Evolutionary conservation across 2,797 vertebrate species (phyloP).

Genomic region (Threskiornis aethiopicus): DNA sequence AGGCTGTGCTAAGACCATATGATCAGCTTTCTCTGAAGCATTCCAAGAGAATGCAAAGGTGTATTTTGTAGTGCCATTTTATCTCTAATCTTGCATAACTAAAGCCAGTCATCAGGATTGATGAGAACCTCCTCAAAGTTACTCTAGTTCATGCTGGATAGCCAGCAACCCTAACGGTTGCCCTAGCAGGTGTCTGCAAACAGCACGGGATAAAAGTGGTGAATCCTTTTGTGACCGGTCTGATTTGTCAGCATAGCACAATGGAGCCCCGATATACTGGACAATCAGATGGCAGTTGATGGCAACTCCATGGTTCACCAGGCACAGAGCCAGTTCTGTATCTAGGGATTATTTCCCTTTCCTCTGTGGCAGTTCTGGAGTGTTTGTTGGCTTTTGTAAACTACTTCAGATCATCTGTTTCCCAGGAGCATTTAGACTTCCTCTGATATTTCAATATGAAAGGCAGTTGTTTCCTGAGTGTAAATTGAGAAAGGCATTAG

Average conservation of each 20-base stretch:
- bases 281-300: neutral
- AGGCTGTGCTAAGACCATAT: neutral
- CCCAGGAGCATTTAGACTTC: constrained; percentile 23
- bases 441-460: constrained; percentile 55
- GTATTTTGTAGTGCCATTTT: neutral
- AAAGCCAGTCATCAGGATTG: neutral
- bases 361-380: neutral
- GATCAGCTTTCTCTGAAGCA: neutral
- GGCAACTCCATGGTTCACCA: neutral
- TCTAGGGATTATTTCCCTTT: constrained; percentile 26
- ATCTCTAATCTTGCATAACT: neutral
- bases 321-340: neutral
- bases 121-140: neutral
- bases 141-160: neutral
- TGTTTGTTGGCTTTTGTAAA: constrained; percentile 15
- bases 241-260: neutral
- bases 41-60: neutral
- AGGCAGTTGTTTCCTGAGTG: constrained; percentile 55
- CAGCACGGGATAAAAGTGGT: neutral
- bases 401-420: constrained; percentile 35
- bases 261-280: neutral
- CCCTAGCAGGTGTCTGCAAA: neutral
- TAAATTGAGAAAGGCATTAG: constrained; percentile 48
- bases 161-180: neutral
- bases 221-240: neutral